Evolutionary conservation across 2,113 vertebrate species (phyloP).

Genomic region (Phrynocephalus versicolor): DNA sequence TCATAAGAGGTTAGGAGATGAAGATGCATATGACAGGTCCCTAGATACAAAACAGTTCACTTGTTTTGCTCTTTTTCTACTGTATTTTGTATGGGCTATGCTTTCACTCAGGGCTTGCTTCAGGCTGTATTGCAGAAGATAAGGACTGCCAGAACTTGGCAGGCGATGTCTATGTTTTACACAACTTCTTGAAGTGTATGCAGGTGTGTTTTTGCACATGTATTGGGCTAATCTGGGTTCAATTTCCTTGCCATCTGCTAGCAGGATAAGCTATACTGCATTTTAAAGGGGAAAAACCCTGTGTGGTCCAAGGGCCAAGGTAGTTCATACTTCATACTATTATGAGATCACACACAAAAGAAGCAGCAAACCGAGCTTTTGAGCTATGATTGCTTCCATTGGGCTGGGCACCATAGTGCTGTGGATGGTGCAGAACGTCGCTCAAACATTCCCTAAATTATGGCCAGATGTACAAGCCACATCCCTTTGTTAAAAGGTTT

Average conservation of each 20-base stretch:
- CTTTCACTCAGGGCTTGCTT: neutral
- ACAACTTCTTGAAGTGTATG: neutral
- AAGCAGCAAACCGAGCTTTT: no score
- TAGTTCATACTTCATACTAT: no score
- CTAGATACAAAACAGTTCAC: neutral
- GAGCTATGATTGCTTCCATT: no score
- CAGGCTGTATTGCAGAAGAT: neutral
- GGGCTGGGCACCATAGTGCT: no score
- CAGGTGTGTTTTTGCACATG: neutral
- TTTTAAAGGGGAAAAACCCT: no score
- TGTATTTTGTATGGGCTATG: neutral
- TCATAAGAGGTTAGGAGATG: constrained; percentile 13
- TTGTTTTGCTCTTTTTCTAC: neutral
- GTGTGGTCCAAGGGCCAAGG: no score
- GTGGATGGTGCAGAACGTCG: no score
- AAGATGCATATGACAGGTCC: neutral
- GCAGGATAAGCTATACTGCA: neutral
- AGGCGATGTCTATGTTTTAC: neutral
- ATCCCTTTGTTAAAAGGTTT: no score
- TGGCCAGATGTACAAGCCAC: no score
- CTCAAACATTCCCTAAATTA: no score
- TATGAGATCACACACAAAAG: no score
- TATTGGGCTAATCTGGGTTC: neutral
- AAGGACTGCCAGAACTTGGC: neutral
- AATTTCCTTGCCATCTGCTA: neutral